A percentile compares a stretch with the other conserved stretches of the same genome.
phyloP scores from a whole-genome alignment of 1,140 invertebrate genomes.

The Drosophila subpulchrella region DNA sequence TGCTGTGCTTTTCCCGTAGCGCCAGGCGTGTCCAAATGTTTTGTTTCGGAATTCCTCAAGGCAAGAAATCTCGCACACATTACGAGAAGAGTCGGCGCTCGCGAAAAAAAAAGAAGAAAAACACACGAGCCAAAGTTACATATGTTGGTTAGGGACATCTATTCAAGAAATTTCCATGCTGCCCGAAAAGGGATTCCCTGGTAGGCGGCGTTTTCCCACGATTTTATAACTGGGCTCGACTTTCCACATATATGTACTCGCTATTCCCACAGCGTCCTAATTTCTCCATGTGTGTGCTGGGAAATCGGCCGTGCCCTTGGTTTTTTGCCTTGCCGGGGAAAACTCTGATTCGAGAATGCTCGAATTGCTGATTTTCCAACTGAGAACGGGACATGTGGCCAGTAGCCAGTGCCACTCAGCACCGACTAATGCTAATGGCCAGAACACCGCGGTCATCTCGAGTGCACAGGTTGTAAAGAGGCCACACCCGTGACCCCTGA shows the following conservation, averaged over 20 bases:
- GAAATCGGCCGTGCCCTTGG: conserved; percentile 55
- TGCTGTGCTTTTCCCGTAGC: conserved; percentile 77
- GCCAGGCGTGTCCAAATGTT: conserved; percentile 64
- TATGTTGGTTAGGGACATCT: conserved; percentile 56
- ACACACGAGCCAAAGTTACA: conserved; percentile 75
- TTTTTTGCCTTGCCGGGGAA: conserved; percentile 51
- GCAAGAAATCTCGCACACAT: conserved; percentile 52
- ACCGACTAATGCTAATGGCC: conserved; percentile 35
- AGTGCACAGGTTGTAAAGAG: conserved; percentile 72
- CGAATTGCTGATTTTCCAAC: conserved; percentile 17
- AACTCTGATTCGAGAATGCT: conserved; percentile 22
- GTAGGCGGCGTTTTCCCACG: conserved; percentile 40
- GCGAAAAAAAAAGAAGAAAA: conserved; percentile 40
- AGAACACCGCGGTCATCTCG: conserved; percentile 64
- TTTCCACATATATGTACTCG: conserved; percentile 27
- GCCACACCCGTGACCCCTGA: conserved; percentile 39
- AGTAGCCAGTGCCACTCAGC: conserved; percentile 43
- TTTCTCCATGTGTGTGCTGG: conserved; percentile 56
- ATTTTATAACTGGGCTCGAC: conserved; percentile 74
- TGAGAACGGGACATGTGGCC: conserved; percentile 62
- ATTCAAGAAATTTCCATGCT: conserved; percentile 63
- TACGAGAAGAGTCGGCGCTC: conserved; percentile 54
- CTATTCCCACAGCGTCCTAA: conserved; percentile 2
- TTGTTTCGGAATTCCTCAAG: conserved; percentile 65
- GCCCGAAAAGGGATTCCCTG: conserved; percentile 47